Evolutionary conservation across 64 coral and sea anemone species (phyloP).

Genomic region (Porites australiensis): DNA sequence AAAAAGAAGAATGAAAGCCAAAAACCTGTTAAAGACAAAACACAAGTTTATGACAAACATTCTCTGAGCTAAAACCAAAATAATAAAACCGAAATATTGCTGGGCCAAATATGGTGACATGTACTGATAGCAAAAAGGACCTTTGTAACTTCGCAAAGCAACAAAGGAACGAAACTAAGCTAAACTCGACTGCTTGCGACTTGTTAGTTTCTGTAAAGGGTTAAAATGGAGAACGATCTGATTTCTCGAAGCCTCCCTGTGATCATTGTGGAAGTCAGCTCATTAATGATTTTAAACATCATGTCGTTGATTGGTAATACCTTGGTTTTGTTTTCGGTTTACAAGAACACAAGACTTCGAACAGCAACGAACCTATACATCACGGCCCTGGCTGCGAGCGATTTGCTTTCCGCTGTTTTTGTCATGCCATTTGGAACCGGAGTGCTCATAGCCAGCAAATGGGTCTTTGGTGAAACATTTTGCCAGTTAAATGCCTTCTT

Average conservation of each 20-base stretch:
- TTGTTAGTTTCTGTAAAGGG: too few species aligned
- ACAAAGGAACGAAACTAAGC: too few species aligned
- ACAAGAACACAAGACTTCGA: conserved; percentile 23
- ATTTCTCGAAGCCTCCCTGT: neutral
- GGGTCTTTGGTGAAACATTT: neutral
- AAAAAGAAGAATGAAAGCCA: too few species aligned
- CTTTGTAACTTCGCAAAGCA: too few species aligned
- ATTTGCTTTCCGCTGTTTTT: conserved; percentile 20
- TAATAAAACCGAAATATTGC: too few species aligned
- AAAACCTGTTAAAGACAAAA: too few species aligned
- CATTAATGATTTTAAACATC: neutral
- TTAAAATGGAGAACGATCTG: neutral
- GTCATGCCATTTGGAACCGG: neutral
- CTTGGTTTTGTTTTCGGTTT: conserved; percentile 8
- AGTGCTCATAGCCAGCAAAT: conserved; percentile 11
- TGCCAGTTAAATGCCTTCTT: conserved; percentile 20
- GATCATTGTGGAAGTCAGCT: neutral
- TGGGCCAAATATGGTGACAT: too few species aligned
- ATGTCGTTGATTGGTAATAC: conserved; percentile 20
- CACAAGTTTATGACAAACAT: too few species aligned
- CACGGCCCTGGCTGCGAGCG: conserved; percentile 8
- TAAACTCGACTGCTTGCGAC: too few species aligned
- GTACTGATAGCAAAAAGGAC: too few species aligned
- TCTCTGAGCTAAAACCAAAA: too few species aligned
- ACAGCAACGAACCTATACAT: conserved; percentile 6